Base-by-base conservation (phyloP, 2,797 vertebrate species). In the Tachyglossus aculeatus region DNA sequence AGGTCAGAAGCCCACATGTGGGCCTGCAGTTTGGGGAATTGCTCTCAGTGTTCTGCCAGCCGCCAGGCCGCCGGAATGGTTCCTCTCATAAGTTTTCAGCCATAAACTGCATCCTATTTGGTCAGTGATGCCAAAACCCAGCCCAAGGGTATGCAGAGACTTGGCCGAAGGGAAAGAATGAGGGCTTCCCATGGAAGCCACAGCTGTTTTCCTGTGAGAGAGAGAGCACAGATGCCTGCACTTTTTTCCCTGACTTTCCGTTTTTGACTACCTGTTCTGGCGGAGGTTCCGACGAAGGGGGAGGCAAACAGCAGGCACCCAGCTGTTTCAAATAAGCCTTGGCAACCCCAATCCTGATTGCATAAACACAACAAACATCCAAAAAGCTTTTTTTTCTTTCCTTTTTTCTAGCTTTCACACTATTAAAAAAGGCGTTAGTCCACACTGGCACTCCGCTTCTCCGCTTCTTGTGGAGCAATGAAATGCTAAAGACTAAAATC, bases 51-150 rank as follows among this genome's bases (percentile, higher is more conserved):
- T 90, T 92, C 92, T 91, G 91, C 91, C 92, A 93, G 87, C 82
- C 93, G 89, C 80, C 77, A 81, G 87, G 88, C 86, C 50, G 89
- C 86, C 90, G 84, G 77, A 89, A 87, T 39, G 47, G 86, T 81
- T 92, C 94, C 91, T 93, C 91, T 77, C 67, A 77, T 91, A 92
- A 78, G 90, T 92, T 95, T 93, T 90, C 91, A 94, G 91, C 91
- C 94, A 95, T 96, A 96, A 98, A 96, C 92, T 95, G 92, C 89
- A 95, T 97, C 94, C 95, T 94, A 91, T 90, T 90, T 92, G 74
- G 83, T 88, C 90, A 87, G 74, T 62, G 67, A 60, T 84, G 94
- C 95, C 95, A 97, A 95, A 91, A 93, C 82, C 86, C 86, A 90
- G 86, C 91, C 89, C 92, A 81, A 89, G 93, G 92, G 95, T 90